Evolutionary conservation across 2,113 vertebrate species (phyloP), one percentile per base, ranked within the genome.

Genomic region (Myiozetetes cayanensis): DNA sequence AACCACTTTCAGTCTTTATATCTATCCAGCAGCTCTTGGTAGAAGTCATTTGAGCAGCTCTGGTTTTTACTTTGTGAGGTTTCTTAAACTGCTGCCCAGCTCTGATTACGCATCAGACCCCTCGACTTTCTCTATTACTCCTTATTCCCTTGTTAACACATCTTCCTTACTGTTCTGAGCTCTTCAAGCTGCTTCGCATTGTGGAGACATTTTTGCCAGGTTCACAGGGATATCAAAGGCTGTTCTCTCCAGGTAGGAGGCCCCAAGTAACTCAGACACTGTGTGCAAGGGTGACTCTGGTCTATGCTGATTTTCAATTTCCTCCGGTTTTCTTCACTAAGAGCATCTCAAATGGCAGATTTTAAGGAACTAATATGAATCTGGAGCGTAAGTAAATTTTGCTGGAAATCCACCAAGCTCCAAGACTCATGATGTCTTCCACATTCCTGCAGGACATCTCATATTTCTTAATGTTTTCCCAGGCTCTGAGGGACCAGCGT

Each of bases 171-270:
- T 37, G 47, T 11, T 44, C 39, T 72, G 84, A 35, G 35, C 47
- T 87, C 81, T 87, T 30, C 85, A 68, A 93, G 90, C 72, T 96
- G 66, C 71, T 95, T 85, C 93, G 83, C 79, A 12, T 72, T 68
- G 65, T 75, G 67, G 35, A 74, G 55, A 44, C 30, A 10, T 88
- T 96, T 85, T 78, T 87, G 43, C 71, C 23, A 43, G 62, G 52
- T 73, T 95, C 73, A 68, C 2, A 4, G 37, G 49, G 56, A 27
- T 61, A 37, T 18, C 55, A 55, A 30, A 46, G 80, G 63, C 44
- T 94, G 49, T 53, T 71, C 30, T 65, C 12, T 59, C 30, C 68
- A 70, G 28, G 28, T 22, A 39, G 50, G 50, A 65, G 56, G 46
- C 56, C 43, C 55, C 46, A 44, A 17, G 47, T n/a, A 74, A 86